A percentile compares a stretch with the other conserved stretches of the same genome.
phyloP scores from a whole-genome alignment of 2,888 invertebrate genomes.

The Bedellia somnulentella region DNA sequence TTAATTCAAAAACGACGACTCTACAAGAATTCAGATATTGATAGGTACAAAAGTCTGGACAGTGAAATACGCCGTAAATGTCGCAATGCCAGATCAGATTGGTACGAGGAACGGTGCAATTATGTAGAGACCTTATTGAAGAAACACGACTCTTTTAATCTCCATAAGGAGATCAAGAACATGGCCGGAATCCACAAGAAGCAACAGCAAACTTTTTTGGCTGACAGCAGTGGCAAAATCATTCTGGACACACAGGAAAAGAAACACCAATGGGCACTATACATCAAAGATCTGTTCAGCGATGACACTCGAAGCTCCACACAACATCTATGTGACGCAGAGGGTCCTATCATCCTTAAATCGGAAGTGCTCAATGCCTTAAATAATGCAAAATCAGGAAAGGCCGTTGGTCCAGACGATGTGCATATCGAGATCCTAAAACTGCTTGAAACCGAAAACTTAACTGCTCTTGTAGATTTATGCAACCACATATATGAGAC shows the following conservation, averaged over 20 bases:
- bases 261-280: conserved; percentile 5
- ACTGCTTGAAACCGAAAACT: no score
- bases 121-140: conserved; percentile 1
- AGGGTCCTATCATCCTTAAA: neutral
- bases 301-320: neutral
- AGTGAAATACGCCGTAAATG: conserved; percentile 3
- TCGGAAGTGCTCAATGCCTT: conserved; percentile 6
- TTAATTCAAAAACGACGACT: conserved; percentile 7
- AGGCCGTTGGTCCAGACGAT: conserved; percentile 5
- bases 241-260: neutral
- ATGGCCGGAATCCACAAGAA: conserved; percentile 1
- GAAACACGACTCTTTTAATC: conserved; percentile 6
- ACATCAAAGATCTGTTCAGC: conserved; percentile 4
- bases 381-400: conserved; percentile 7
- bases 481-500: no score
- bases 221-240: neutral
- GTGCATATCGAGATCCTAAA: conserved; percentile 7
- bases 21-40: neutral
- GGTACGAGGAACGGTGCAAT: conserved; percentile 3
- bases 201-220: conserved; percentile 1
- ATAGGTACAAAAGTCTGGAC: neutral
- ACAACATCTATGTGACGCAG: neutral
- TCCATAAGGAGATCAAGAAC: conserved; percentile 6
- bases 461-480: no score
- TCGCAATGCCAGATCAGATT: conserved; percentile 2